Conservation (phyloP, 2,797 vertebrate genomes). For the Neostethus bicornis region DNA sequence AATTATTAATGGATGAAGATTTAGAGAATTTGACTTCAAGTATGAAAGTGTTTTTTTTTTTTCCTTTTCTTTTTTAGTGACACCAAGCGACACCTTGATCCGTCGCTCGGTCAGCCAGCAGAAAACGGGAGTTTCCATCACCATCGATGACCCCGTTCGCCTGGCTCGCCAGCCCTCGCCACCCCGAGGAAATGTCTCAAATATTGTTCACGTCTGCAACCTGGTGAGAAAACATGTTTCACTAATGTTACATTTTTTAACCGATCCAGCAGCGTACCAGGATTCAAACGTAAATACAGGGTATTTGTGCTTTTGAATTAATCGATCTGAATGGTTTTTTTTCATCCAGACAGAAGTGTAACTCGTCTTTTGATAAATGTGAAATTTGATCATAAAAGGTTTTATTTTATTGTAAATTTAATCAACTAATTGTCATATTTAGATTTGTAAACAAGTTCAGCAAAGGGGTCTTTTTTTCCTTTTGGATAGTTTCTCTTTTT, state of each 20-base stretch:
- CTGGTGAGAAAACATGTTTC: constrained; percentile 74
- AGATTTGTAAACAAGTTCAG: no score
- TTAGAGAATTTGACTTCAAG: background rate
- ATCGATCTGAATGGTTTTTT: no score
- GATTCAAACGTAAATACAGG: no score
- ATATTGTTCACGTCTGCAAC: constrained; percentile 90
- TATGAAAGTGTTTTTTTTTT: background rate
- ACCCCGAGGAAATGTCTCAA: constrained; percentile 85
- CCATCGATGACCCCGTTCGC: constrained; percentile 91
- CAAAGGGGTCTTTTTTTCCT: no score
- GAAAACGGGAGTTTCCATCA: constrained; percentile 87
- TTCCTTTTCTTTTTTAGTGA: constrained; percentile 69
- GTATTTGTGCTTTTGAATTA: no score
- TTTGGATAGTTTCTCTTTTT: no score
- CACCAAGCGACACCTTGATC: constrained; percentile 83
- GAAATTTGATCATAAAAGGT: no score
- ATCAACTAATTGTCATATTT: no score
- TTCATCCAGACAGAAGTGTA: no score
- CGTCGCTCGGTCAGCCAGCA: constrained; percentile 91
- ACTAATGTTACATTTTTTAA: background rate
- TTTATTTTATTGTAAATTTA: no score
- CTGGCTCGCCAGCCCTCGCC: constrained; percentile 85
- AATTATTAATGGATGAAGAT: background rate
- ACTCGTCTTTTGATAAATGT: no score
- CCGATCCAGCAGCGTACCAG: no score